These are phyloP conservation scores for Hafferia zeledoni DNA, from an alignment of 2,797 vertebrate species.

Conservation along the genomic window DNA sequence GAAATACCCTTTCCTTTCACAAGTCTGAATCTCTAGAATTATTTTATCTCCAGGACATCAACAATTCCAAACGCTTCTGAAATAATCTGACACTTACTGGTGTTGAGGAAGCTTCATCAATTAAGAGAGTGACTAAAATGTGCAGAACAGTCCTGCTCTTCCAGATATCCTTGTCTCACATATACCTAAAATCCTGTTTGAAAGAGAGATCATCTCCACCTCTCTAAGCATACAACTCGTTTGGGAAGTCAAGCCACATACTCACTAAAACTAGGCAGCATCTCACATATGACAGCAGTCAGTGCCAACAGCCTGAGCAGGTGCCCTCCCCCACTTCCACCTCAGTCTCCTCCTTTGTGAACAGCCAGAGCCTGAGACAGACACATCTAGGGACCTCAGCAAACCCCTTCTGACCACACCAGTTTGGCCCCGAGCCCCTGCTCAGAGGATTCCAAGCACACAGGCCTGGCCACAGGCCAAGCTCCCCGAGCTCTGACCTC, in stretches of 20 bases:
- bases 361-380: fast-evolving
- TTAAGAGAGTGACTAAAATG: background rate
- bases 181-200: background rate
- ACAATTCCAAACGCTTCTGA: background rate
- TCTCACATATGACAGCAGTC: background rate
- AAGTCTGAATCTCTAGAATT: background rate
- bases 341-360: background rate
- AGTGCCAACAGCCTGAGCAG: background rate
- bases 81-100: background rate
- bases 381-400: background rate
- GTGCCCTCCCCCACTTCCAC: background rate
- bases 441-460: background rate
- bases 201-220: background rate
- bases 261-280: background rate
- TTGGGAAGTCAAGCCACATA: background rate
- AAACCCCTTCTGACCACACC: fast-evolving
- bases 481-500: background rate
- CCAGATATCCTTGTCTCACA: background rate
- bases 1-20: background rate
- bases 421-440: fast-evolving
- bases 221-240: background rate
- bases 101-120: background rate
- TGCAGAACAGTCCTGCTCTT: background rate
- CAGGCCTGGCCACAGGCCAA: background rate
- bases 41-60: background rate